Evolutionary conservation across 2,113 vertebrate species (phyloP).

Genomic region (Hydrochoerus hydrochaeris): DNA sequence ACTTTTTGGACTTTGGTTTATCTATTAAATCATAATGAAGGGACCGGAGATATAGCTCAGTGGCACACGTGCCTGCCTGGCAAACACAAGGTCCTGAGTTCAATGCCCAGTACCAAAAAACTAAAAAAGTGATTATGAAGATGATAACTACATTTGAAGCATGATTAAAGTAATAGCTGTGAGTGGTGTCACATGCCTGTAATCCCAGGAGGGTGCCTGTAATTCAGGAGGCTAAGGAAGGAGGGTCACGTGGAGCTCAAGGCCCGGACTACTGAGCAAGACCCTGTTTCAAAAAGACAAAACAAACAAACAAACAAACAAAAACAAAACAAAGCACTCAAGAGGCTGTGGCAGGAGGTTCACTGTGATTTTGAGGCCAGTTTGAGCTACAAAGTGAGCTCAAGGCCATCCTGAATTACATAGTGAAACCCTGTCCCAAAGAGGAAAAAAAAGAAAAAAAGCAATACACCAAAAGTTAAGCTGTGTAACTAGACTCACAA

Average conservation of each 20-base stretch:
- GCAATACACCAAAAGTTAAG: background rate
- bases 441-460: background rate
- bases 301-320: no score
- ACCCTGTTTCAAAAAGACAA: background rate
- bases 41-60: no score
- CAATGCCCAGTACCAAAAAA: no score
- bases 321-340: no score
- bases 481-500: no score
- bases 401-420: background rate
- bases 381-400: no score
- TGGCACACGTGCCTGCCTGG: no score
- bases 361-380: no score
- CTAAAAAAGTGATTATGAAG: background rate
- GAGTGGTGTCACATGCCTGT: background rate
- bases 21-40: background rate
- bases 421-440: background rate
- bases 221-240: background rate
- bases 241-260: background rate
- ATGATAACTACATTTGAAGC: background rate
- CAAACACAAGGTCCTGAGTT: no score
- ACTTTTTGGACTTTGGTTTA: background rate
- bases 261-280: background rate
- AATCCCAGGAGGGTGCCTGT: no score
- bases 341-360: no score
- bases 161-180: background rate